A percentile compares a stretch with the other conserved stretches of the same genome.
Evolutionary conservation across 2,888 invertebrate genomes (phyloP).

Genomic region (Mythimna vitellina): DNA sequence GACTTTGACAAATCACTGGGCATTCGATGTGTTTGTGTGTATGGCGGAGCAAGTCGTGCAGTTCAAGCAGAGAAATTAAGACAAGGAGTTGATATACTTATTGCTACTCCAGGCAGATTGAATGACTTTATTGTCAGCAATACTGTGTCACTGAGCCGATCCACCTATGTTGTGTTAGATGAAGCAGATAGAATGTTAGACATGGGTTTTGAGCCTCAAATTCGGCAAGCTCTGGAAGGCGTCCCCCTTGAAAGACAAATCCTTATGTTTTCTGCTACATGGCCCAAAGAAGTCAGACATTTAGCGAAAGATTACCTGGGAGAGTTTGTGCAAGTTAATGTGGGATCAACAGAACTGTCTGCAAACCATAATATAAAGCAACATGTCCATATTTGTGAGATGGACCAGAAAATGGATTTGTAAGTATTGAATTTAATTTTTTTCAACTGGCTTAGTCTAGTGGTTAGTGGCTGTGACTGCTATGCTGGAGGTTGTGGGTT

Average conservation of each 20-base stretch:
- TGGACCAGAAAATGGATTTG: slow-evolving; percentile 93
- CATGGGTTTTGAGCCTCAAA: slow-evolving; percentile 99
- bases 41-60: slow-evolving; percentile 95
- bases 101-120: slow-evolving; percentile 96
- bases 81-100: slow-evolving; percentile 95
- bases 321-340: slow-evolving; percentile 97
- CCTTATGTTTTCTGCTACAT: slow-evolving; percentile 99
- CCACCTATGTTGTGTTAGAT: slow-evolving; percentile 96
- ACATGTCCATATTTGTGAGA: slow-evolving; percentile 95
- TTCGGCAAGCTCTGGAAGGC: slow-evolving; percentile 97
- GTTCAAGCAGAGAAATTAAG: slow-evolving; percentile 92
- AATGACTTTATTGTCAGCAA: slow-evolving; percentile 95
- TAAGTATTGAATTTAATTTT: slow-evolving; percentile 53
- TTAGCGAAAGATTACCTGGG: slow-evolving; percentile 97
- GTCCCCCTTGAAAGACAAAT: slow-evolving; percentile 98
- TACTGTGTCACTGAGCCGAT: slow-evolving; percentile 93
- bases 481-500: too few species aligned
- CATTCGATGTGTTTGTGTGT: slow-evolving; percentile 95
- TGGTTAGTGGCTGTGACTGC: too few species aligned
- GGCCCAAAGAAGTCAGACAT: slow-evolving; percentile 98
- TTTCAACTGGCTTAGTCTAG: too few species aligned
- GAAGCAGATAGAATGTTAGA: slow-evolving; percentile 99
- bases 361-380: slow-evolving; percentile 98
- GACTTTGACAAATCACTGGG: slow-evolving; percentile 93
- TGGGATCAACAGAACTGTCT: slow-evolving; percentile 96